phyloP scores from a whole-genome alignment of 2,113 vertebrate genomes.

The Paramisgurnus dabryanus region DNA sequence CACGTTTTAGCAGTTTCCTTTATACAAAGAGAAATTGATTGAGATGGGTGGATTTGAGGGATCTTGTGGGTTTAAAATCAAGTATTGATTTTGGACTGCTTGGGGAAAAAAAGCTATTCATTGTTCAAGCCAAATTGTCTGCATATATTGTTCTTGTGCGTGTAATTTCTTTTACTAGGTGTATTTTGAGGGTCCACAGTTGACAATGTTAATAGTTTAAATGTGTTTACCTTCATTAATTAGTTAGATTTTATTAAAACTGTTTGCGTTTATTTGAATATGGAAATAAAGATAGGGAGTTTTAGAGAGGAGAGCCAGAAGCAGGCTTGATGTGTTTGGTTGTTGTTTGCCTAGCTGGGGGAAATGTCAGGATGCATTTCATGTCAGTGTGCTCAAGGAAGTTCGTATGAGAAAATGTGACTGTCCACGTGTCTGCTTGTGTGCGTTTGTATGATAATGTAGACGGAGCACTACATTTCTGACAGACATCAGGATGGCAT shows the following conservation, averaged over 20 bases:
- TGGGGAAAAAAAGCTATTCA: not conserved
- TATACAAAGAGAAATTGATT: not conserved
- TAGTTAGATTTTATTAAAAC: too few relatives aligned
- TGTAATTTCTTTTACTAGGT: not conserved
- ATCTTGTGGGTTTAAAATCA: not conserved
- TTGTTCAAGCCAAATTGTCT: not conserved
- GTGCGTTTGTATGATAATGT: constrained; percentile 1
- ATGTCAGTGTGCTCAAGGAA: not conserved
- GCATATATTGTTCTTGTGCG: not conserved
- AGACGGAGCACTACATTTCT: not conserved
- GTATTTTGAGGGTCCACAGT: not conserved
- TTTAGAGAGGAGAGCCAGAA: not conserved
- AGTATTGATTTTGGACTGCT: constrained; percentile 14
- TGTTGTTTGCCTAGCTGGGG: constrained; percentile 10
- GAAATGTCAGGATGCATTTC: constrained; percentile 21
- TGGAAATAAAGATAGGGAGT: not conserved
- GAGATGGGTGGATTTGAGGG: constrained; percentile 6
- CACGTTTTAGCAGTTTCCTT: not conserved
- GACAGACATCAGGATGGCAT: not conserved
- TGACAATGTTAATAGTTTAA: too few relatives aligned
- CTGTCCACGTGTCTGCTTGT: constrained; percentile 14
- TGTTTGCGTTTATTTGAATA: not conserved
- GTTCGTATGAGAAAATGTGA: constrained; percentile 13
- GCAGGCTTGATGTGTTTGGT: constrained; percentile 10
- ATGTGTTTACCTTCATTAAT: too few relatives aligned